phyloP scores from a whole-genome alignment of 53 echinoderm and acorn worm genomes.

The Zoroaster sp. region DNA sequence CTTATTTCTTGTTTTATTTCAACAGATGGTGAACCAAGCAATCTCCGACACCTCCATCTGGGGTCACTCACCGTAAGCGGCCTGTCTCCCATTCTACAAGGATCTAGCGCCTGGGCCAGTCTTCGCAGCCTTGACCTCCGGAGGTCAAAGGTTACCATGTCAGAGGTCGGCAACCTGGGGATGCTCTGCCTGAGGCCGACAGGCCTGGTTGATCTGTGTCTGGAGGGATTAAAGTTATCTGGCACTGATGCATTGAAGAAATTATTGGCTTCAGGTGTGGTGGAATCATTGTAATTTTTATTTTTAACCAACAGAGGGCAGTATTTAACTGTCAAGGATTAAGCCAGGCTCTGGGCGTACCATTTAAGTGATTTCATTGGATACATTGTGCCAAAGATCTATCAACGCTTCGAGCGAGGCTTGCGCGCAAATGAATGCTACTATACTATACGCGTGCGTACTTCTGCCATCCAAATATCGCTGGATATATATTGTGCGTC shows the following conservation, averaged over 20 bases:
- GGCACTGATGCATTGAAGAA: conserved; percentile 51
- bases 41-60: not conserved
- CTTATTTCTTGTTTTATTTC: not conserved
- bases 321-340: no score
- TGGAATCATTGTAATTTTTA: no score
- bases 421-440: no score
- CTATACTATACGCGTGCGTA: no score
- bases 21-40: not conserved
- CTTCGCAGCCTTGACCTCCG: conserved; percentile 51
- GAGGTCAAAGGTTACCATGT: conserved; percentile 47
- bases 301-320: no score
- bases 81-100: not conserved
- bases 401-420: no score
- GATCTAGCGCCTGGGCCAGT: not conserved
- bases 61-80: not conserved
- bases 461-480: no score
- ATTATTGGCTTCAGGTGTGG: conserved; percentile 50
- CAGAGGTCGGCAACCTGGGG: conserved; percentile 30
- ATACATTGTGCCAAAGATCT: no score
- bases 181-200: conserved; percentile 9
- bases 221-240: conserved; percentile 67
- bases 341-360: no score
- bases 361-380: no score
- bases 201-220: conserved; percentile 56
- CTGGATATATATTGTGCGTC: no score